Evolutionary conservation across 2,113 vertebrate genomes (phyloP), one percentile per base, ranked within the genome.

Genomic region (Centropristis striata): DNA sequence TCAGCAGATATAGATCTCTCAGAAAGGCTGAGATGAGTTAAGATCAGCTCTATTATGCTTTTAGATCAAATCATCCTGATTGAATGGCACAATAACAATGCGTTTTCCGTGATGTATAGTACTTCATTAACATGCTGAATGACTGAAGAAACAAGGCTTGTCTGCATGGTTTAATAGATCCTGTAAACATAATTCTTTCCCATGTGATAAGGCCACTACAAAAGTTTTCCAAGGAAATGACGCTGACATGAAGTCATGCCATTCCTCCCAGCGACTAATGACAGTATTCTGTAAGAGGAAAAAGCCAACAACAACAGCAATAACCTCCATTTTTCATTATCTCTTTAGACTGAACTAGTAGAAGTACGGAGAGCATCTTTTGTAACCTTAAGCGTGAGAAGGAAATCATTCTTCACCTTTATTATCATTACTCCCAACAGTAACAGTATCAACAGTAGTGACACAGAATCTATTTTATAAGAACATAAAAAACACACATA

Each of bases 151-250:
- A 83, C 65, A 80, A 53, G 39, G 50, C 71, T 23, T 39, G 70
- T 51, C 55, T 71, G 50, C 50, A 13, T 44, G 70, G n/a, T 80
- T 83, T 76, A 73, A 89, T 87, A 85, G 75, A 86, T 85, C 71
- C 70, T 74, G 81, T 85, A 90, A 93, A 87, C 86, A 90, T 64
- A 80, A 76, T 87, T 86, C 78, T 92, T 94, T 94, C 93, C 91
- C 91, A 94, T 89, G 90, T 92, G 93, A 95, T 95, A 95, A 94
- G 92, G 80, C 67, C 75, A 90, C 81, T 69, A 73, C 68, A 80
- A 87, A 91, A 86, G 59, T 37, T 74, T 84, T 92, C 92, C 78
- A 83, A 85, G 87, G 76, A 93, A 95, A 94, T 93, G 78, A 81
- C 79, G 47, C 83, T 64, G 77, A 85, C 77, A 67, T 81, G 60